These are phyloP conservation scores for Drosophila pseudoananassae DNA, from an alignment of 1,140 invertebrate species.

Conservation along the genomic window DNA sequence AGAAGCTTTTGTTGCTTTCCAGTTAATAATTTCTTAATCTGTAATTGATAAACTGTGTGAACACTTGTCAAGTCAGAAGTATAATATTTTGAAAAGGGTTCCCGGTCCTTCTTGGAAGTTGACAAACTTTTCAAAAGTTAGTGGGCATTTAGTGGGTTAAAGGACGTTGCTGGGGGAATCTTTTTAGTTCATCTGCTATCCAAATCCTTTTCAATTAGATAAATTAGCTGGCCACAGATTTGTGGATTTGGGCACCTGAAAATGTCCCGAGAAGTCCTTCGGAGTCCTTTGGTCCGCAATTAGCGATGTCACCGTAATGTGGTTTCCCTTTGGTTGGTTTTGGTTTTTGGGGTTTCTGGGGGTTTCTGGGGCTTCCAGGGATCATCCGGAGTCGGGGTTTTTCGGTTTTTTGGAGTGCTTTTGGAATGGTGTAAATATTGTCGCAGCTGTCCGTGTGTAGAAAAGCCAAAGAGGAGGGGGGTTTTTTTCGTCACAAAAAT, in stretches of 20 bases:
- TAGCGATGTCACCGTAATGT: constrained; percentile 66
- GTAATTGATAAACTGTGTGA: background rate
- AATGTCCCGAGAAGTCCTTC: constrained; percentile 4
- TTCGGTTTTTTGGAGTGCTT: constrained; percentile 20
- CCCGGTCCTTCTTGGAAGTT: background rate
- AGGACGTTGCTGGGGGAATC: constrained; percentile 5
- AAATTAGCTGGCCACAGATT: constrained; percentile 38
- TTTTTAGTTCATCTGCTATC: constrained; percentile 37
- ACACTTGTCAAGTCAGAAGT: background rate
- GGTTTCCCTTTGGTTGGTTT: constrained; percentile 17
- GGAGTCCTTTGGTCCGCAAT: constrained; percentile 56
- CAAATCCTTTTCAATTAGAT: constrained; percentile 53
- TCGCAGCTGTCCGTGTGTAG: constrained; percentile 26
- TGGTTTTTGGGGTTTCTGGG: constrained; percentile 4
- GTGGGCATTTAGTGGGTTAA: constrained; percentile 14
- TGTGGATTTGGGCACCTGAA: constrained; percentile 12
- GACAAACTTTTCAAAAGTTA: background rate
- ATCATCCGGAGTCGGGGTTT: constrained; percentile 6
- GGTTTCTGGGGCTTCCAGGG: background rate
- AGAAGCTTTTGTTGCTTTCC: background rate
- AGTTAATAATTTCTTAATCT: background rate
- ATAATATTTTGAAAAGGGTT: background rate
- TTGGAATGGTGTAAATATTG: constrained; percentile 50
- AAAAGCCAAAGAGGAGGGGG: constrained; percentile 5
- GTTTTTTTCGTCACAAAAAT: constrained; percentile 13